Evolutionary conservation across 2,113 vertebrate genomes (phyloP), one percentile per base, ranked within the genome.

Genomic region (Neodontobutis hainanensis): DNA sequence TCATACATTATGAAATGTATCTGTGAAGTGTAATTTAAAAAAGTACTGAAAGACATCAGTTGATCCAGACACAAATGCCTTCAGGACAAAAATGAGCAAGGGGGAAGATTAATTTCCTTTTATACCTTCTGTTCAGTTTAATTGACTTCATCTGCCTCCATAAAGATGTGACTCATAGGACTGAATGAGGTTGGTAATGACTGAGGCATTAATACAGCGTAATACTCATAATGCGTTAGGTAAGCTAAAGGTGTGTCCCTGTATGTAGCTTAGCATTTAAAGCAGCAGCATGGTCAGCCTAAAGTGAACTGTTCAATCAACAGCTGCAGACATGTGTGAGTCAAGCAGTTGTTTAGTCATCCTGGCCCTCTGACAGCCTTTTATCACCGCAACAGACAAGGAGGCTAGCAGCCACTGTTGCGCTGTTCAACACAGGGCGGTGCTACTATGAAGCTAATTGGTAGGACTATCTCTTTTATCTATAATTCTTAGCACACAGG

Each of bases 401-500:
- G 50, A 53, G 76, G 65, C 46, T 7, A 79, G 48, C 52, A 50
- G 50, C 44, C 68, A 36, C 52, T 45, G 50, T 1, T 66, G 46
- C 47, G 45, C 61, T 15, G 47, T 55, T 84, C 65, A 44, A 35
- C 76, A 61, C 69, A 15, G 64, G 46, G 73, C 73, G 56, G 45
- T 27, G 51, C 61, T 44, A 74, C 65, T 43, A 44, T 27, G 16
- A 73, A 68, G 43, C 73, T 27, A 68, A 73, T 75, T 58, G 52
- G 67, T 68, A 32, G 5, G 10, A 34, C 48, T 78, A 81, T 78
- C 69, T 66, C 27, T 27, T 51, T 59, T 44, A 43, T 70, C 69
- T 88, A 74, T 89, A 81, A 76, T 77, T 89, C 74, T 84, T 90
- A 78, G 87, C 88, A 73, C 57, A 34, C 42, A 65, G 52, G 75